phyloP scores from a whole-genome alignment of 2,888 invertebrate genomes.

The Patella caerulea region DNA sequence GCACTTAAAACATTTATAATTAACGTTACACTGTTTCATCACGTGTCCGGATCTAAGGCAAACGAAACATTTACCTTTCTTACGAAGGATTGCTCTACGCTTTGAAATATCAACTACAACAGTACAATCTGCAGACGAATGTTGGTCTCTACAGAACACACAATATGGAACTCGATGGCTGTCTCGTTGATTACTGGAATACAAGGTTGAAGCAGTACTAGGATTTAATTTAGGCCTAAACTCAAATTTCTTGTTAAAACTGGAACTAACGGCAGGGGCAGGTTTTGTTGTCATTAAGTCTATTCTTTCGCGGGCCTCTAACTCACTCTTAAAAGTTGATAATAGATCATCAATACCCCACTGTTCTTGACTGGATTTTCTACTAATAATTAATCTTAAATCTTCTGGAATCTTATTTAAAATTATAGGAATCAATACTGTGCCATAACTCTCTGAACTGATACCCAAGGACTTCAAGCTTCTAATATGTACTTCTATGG shows the following conservation, averaged over 20 bases:
- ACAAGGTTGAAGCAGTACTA: too few species aligned
- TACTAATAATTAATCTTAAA: too few species aligned
- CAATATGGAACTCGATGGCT: neutral
- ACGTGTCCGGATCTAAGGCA: conserved; percentile 8
- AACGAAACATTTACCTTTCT: neutral
- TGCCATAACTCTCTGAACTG: neutral
- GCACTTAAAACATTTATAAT: neutral
- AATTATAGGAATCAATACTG: neutral
- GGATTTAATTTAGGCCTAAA: too few species aligned
- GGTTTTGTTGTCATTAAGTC: too few species aligned
- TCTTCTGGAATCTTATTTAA: neutral
- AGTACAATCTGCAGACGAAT: neutral
- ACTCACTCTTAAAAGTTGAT: neutral
- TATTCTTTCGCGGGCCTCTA: neutral
- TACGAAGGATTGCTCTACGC: neutral
- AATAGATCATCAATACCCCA: conserved; percentile 2
- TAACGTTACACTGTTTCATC: neutral
- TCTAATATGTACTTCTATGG: neutral
- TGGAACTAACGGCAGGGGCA: too few species aligned
- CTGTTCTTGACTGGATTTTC: neutral
- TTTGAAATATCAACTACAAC: neutral
- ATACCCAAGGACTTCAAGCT: conserved; percentile 1
- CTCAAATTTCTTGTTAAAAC: too few species aligned
- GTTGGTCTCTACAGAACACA: neutral
- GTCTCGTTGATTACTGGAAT: too few species aligned